phyloP scores from a whole-genome alignment of 1,140 invertebrate genomes.

The Drosophila setifemur region DNA sequence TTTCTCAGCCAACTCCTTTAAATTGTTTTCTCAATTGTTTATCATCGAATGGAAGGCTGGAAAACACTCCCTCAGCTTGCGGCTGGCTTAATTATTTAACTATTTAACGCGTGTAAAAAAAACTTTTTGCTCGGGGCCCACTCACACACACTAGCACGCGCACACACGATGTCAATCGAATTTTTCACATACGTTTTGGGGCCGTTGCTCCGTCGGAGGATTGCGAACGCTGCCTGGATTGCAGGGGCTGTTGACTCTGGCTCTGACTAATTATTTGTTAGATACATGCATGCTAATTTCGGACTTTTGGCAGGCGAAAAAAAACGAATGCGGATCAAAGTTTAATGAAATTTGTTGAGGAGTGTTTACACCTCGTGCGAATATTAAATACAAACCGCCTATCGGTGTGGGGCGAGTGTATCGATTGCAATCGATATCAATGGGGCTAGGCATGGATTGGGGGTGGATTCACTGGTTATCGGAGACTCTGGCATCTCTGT shows the following conservation, averaged over 20 bases:
- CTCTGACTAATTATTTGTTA: conserved; percentile 1
- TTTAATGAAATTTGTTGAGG: conserved; percentile 16
- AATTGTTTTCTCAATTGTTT: conserved; percentile 27
- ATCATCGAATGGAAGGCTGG: not conserved
- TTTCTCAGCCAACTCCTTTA: conserved; percentile 26
- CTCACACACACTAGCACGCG: conserved; percentile 48
- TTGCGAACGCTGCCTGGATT: not conserved
- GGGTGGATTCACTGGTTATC: too few species aligned
- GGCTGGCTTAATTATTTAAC: conserved; percentile 49
- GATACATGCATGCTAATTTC: conserved; percentile 9
- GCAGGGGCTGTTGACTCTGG: not conserved
- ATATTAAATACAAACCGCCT: not conserved
- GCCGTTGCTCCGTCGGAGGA: conserved; percentile 44
- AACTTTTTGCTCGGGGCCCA: conserved; percentile 67
- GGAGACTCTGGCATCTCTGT: too few species aligned
- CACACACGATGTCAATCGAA: conserved; percentile 52
- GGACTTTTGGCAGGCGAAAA: conserved; percentile 25
- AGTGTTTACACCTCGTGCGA: conserved; percentile 2
- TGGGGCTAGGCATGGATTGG: too few species aligned
- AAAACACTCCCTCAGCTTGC: conserved; percentile 6
- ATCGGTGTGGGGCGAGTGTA: not conserved
- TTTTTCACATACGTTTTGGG: conserved; percentile 62
- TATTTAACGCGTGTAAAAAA: conserved; percentile 61
- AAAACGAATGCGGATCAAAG: conserved; percentile 33
- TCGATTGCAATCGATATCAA: not conserved